Evolutionary conservation across 1,140 invertebrate species (phyloP), one percentile per base, ranked within the genome.

Genomic region (Nebria ingens): DNA sequence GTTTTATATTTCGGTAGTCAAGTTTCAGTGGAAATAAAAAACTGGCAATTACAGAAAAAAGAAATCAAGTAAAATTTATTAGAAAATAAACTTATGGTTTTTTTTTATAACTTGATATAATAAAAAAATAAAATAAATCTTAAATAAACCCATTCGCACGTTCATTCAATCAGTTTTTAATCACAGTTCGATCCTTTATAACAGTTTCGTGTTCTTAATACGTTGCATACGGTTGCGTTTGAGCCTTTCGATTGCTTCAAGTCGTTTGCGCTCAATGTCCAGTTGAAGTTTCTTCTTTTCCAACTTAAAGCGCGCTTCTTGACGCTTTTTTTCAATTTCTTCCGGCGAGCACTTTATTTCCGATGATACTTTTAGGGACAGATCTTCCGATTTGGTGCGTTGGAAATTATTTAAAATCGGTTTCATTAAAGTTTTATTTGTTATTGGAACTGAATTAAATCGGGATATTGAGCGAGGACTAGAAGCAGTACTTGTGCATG

Each of bases 311-410:
- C 61, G 56, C 19, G 68, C 68, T 55, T 67, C 60, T 51, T 62
- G 54, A 21, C 67, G 53, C 57, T 70, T 70, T 34, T 53, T 60
- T 57, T 70, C 65, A 38, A 70, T 68, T 62, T 68, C 66, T 56
- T 68, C 60, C 23, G 61, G 59, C 19, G 61, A 61, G 55, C 61
- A 63, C 58, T 61, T 56, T 12, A 61, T 54, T 29, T 9, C 25
- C 22, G 13, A 51, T 34, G 59, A 57, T 17, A 23, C 53, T 23
- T 51, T 56, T 20, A 29, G 59, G 52, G 50, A 54, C 29, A 58
- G 21, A 56, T 58, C 51, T 55, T 63, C 61, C 2, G 53, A 45
- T 45, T 45, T 45, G 3, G 40, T 45, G 3, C 40, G 40, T 11
- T 4, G 6, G 17, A 45, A 45, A 12, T 12, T 17, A 45, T 17